phyloP scores from a whole-genome alignment of 2,797 vertebrate genomes.

The Cirrhinus molitorella region DNA sequence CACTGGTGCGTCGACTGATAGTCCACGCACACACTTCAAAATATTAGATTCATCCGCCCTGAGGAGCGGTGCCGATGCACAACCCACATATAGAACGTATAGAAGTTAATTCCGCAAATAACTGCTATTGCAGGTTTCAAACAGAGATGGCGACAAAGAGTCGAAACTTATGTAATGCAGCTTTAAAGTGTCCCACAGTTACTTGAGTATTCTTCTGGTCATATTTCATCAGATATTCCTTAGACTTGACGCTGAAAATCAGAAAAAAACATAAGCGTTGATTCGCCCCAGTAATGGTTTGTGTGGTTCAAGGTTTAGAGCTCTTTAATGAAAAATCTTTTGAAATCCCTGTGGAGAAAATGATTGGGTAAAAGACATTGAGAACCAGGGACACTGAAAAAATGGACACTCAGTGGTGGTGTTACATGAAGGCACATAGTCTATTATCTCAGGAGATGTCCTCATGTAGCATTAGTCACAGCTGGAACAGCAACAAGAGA shows the following conservation, averaged over 20 bases:
- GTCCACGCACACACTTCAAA: too few relatives aligned
- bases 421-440: neutral
- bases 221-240: neutral
- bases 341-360: neutral
- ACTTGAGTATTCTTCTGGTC: neutral
- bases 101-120: too few relatives aligned
- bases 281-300: neutral
- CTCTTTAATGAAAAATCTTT: neutral
- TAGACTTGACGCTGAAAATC: neutral
- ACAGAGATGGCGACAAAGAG: too few relatives aligned
- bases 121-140: too few relatives aligned
- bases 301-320: neutral
- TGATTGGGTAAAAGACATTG: neutral
- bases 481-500: constrained; percentile 31
- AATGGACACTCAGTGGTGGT: neutral
- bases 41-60: too few relatives aligned
- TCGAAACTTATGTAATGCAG: too few relatives aligned
- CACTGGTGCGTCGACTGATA: too few relatives aligned
- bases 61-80: too few relatives aligned
- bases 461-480: constrained; percentile 28
- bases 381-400: neutral
- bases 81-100: too few relatives aligned
- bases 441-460: constrained; percentile 20
- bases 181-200: neutral
- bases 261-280: neutral